Percentiles rank a stretch among this genome's conserved stretches.
These are phyloP conservation scores for Oriolus oriolus DNA, from an alignment of 2,113 vertebrate species.

Conservation along the genomic window DNA sequence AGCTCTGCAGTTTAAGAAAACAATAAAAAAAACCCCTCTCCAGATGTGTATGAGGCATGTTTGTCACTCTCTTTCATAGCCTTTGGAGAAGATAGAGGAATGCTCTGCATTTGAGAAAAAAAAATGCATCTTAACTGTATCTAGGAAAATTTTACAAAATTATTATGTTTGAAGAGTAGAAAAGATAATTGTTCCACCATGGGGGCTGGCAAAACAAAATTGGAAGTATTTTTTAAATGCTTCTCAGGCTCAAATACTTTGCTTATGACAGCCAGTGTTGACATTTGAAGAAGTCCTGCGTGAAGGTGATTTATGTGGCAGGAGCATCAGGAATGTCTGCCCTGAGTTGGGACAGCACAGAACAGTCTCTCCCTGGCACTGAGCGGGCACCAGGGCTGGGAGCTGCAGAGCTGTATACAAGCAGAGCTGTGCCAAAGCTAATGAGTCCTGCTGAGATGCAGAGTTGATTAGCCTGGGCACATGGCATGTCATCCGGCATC, in stretches of 20 bases:
- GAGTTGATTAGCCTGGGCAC: conserved; percentile 16
- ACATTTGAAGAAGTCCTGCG: neutral
- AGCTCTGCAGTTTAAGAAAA: neutral
- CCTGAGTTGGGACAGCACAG: neutral
- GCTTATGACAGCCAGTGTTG: neutral
- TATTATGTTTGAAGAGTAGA: neutral
- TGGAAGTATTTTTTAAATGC: neutral
- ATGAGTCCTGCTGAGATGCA: conserved; percentile 12
- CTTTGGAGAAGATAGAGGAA: neutral
- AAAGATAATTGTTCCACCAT: neutral
- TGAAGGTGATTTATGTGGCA: neutral
- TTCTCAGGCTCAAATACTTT: neutral
- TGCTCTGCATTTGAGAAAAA: neutral
- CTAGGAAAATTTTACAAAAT: neutral
- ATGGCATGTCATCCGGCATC: neutral
- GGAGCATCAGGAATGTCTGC: neutral
- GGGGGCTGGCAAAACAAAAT: neutral
- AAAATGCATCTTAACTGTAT: neutral
- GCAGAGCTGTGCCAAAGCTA: conserved; percentile 39
- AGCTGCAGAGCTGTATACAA: neutral
- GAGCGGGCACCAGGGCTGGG: neutral
- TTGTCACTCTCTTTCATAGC: neutral
- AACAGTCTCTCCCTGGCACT: neutral
- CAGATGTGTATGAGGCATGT: neutral
- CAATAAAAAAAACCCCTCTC: neutral